Base-by-base conservation (phyloP, 2,888 invertebrate genomes). In the Caenorhabditis angaria region DNA sequence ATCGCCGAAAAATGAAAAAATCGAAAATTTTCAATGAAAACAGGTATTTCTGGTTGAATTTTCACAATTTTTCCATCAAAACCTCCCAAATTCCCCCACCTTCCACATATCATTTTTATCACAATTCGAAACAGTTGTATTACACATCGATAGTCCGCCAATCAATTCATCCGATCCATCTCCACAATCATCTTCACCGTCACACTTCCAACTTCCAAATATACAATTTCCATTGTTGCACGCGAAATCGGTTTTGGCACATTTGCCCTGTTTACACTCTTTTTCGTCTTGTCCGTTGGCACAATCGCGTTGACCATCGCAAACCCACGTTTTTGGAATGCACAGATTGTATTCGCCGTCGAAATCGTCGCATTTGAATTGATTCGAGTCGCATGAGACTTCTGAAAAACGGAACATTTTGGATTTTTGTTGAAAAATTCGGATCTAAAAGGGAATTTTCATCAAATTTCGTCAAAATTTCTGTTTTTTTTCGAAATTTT, bases 291-390 rank as follows among this genome's bases (percentile, higher is more conserved):
- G 74, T 53, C 80, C 81, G 41, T 77, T 78, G 27, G 82, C 72
- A 60, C 86, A 86, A 54, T 86, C 86, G 18, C 74, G 70, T 69
- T 83, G 83, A 27, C 85, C 85, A 53, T 85, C 85, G 50, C 85
- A 85, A 0, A 77, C 70, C 86, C 86, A 86, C 10, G 83, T 78
- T 12, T 62, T 51, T 2, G 86, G 85, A 61, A 86, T 86, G 58
- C 86, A 85, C 32, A 78, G 62, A 53, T 71, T 78, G 71, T 75
- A 82, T 55, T 81, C 73, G 14, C 81, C 83, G 47, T 79, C 71
- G 22, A 81, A 69, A 28, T 83, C 83, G 47, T 76, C 72, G 65
- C 86, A 86, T 24, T 81, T 74, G 74, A 82, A 83, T 57, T 85
- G 84, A 48, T 75, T 76, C 20, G 65, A 66, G 24, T 70, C 62